Percentiles rank a stretch among this genome's conserved stretches.
Evolutionary conservation across 2,888 invertebrate genomes (phyloP).

Genomic region (Scrobipalpa costella): DNA sequence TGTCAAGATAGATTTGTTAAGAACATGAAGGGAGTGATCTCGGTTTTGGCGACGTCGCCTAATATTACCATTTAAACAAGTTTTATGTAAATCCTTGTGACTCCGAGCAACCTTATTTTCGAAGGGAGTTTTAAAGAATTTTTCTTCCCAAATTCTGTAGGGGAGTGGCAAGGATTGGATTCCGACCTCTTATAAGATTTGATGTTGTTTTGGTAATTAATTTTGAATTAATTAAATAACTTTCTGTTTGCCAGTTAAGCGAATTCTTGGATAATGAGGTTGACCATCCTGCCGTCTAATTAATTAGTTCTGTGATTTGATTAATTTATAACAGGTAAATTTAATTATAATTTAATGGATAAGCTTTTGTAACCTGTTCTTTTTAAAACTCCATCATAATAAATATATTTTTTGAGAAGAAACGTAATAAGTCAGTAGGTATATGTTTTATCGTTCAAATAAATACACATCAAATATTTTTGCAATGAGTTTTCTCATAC

Average conservation of each 20-base stretch:
- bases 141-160: constrained; percentile 65
- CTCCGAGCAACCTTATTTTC: constrained; percentile 71
- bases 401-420: too few species aligned
- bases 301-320: constrained; percentile 11
- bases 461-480: too few species aligned
- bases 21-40: constrained; percentile 57
- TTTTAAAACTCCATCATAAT: not conserved
- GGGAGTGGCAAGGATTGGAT: constrained; percentile 72
- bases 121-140: constrained; percentile 66
- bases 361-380: not conserved
- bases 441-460: too few species aligned
- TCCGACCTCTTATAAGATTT: constrained; percentile 67
- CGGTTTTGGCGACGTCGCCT: constrained; percentile 70
- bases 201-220: constrained; percentile 61
- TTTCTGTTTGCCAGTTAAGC: constrained; percentile 40
- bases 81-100: constrained; percentile 76
- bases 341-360: not conserved
- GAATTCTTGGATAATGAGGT: constrained; percentile 2
- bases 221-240: constrained; percentile 69
- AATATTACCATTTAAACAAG: constrained; percentile 82
- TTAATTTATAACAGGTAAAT: not conserved
- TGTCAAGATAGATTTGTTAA: constrained; percentile 56
- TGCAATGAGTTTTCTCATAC: too few species aligned
- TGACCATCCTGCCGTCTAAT: not conserved
- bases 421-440: too few species aligned